Percentiles rank a stretch among this genome's conserved stretches.
phyloP scores from a whole-genome alignment of 2,888 invertebrate genomes.

The Cantharis lateralis region DNA sequence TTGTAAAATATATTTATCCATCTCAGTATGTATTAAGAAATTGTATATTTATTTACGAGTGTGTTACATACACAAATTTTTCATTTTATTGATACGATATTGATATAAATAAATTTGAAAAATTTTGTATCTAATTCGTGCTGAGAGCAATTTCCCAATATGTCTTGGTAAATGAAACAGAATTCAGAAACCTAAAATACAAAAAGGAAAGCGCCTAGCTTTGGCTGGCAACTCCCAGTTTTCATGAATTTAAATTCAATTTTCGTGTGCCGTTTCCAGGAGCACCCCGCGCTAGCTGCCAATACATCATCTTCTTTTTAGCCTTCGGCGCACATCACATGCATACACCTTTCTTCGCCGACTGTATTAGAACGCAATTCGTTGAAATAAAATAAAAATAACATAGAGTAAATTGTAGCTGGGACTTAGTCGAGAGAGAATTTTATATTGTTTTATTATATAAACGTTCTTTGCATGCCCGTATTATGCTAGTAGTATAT shows the following conservation, averaged over 20 bases:
- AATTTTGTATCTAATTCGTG: conserved; percentile 1
- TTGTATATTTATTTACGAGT: not conserved
- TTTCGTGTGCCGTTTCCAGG: conserved; percentile 53
- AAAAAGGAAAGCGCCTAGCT: conserved; percentile 30
- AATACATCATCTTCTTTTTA: conserved; percentile 53
- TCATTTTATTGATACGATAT: conserved; percentile 1
- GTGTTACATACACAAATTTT: not conserved
- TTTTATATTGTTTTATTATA: conserved; percentile 4
- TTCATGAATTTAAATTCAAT: conserved; percentile 56
- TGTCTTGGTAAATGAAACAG: conserved; percentile 28
- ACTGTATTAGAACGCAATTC: conserved; percentile 39
- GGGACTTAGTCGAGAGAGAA: conserved; percentile 5
- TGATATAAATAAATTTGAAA: conserved; percentile 1
- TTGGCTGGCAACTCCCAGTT: conserved; percentile 50
- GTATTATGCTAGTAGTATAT: not conserved
- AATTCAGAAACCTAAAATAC: conserved; percentile 26
- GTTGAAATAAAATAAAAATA: conserved; percentile 32
- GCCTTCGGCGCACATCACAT: conserved; percentile 45
- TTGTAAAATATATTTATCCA: not conserved
- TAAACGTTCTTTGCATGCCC: not conserved
- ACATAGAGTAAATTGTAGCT: conserved; percentile 28
- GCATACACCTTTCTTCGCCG: conserved; percentile 40
- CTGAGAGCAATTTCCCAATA: conserved; percentile 18
- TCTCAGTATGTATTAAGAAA: not conserved
- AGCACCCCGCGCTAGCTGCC: conserved; percentile 44